Conservation (phyloP, 2,113 vertebrate genomes). For the Tragelaphus strepsiceros region DNA sequence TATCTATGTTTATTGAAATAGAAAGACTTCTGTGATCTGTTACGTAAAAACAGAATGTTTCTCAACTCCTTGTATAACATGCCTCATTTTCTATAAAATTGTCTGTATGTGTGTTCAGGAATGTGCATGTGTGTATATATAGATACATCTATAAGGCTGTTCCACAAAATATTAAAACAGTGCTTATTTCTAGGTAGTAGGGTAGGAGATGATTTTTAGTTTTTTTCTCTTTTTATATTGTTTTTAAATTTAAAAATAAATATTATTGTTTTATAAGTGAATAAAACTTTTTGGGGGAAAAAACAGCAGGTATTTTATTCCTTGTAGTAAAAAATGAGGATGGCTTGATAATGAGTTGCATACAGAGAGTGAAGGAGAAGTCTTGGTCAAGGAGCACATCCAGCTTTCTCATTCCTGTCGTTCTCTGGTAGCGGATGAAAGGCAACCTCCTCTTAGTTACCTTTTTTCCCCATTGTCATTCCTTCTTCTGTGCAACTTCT, state of each 20-base stretch:
- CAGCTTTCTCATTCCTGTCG: background rate
- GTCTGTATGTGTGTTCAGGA: background rate
- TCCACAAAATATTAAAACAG: background rate
- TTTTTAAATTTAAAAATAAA: constrained; percentile 15
- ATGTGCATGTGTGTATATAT: background rate
- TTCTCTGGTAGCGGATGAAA: background rate
- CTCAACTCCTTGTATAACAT: background rate
- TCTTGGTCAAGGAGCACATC: background rate
- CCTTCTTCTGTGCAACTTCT: background rate
- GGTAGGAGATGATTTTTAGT: background rate
- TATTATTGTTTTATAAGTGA: background rate
- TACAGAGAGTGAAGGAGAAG: background rate
- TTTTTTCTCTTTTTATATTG: background rate
- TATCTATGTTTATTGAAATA: background rate
- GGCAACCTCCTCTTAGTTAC: background rate
- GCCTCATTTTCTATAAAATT: background rate
- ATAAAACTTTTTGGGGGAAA: background rate
- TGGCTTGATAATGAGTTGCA: background rate
- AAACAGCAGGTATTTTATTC: background rate
- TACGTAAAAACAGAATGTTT: background rate
- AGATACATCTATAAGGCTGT: background rate
- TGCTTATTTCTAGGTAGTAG: background rate
- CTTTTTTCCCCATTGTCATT: background rate
- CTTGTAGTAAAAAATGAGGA: background rate
- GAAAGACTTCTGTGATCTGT: background rate